Base-by-base conservation (phyloP, 2,888 invertebrate species). In the Chrysina gloriosa region DNA sequence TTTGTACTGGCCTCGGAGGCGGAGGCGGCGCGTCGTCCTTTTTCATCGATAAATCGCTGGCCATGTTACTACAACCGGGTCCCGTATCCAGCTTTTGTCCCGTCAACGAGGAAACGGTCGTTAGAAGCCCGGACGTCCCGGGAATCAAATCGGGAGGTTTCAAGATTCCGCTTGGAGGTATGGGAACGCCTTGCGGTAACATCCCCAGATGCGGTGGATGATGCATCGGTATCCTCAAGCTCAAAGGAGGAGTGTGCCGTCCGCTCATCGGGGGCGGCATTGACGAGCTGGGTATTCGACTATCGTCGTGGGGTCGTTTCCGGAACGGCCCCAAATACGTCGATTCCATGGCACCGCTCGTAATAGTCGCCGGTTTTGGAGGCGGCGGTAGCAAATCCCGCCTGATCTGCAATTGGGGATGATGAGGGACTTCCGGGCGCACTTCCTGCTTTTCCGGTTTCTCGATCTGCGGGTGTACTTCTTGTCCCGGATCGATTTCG, bases 361-460 rank as follows among this genome's bases (percentile, higher is more conserved):
- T 79, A 6, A 81, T 72, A 6, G 82, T 81, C 48, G 80, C 45
- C 0, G 81, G 75, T 70, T 81, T 81, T 0, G 73, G 84, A 4
- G 80, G 34, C 84, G 85, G 36, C 77, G 81, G 87, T 75, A 92
- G 88, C 39, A 94, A 84, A 79, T 94, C 94, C 78, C 93, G 85
- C 58, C 94, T 86, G 65, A 94, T 93, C 78, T 94, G 93, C 42
- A 94, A 80, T 67, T 80, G 85, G 70, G 75, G 85, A 76, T 47
- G 83, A 31, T 73, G 72, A 2, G 42, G 23, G 3, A 45, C 25
- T 7, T 66, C 63, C 2, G 52, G 58, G 14, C 65, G 47, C 7
- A 58, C 90, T 87, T 56, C 92, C 84, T 77, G 92, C 91, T 79
- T 92, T 85, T 68, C 92, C 86, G 68, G 91, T 91, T 78, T 92